Conservation (phyloP, 1,140 invertebrate species). For the Drosophila auraria region DNA sequence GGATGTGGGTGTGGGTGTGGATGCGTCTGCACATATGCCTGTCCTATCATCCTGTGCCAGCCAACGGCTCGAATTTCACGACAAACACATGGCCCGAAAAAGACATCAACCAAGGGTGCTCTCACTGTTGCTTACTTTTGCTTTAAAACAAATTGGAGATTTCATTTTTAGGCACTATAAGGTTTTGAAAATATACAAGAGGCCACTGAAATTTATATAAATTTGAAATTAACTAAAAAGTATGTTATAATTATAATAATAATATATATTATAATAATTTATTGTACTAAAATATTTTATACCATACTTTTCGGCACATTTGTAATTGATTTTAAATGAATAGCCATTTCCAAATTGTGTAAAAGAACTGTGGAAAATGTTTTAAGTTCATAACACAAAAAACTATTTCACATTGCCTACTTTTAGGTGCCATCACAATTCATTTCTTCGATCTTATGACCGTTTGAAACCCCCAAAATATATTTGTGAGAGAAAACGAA, state of each 20-base stretch:
- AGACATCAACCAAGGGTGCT: not conserved
- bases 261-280: too few species aligned
- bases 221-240: not conserved
- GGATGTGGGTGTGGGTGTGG: not conserved
- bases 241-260: too few species aligned
- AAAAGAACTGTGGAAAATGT: too few species aligned
- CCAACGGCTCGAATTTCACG: conserved; percentile 55
- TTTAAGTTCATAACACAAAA: too few species aligned
- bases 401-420: too few species aligned
- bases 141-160: not conserved
- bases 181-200: not conserved
- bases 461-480: not conserved
- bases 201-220: too few species aligned
- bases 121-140: not conserved
- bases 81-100: conserved; percentile 36
- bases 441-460: too few species aligned
- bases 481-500: not conserved
- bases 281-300: too few species aligned
- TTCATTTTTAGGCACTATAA: not conserved
- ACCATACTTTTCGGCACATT: too few species aligned
- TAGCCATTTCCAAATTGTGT: too few species aligned
- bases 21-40: conserved; percentile 55
- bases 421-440: too few species aligned
- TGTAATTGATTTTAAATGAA: too few species aligned
- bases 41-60: conserved; percentile 37